Conservation (phyloP, 2,113 vertebrate genomes). For the Sebastes fasciatus region DNA sequence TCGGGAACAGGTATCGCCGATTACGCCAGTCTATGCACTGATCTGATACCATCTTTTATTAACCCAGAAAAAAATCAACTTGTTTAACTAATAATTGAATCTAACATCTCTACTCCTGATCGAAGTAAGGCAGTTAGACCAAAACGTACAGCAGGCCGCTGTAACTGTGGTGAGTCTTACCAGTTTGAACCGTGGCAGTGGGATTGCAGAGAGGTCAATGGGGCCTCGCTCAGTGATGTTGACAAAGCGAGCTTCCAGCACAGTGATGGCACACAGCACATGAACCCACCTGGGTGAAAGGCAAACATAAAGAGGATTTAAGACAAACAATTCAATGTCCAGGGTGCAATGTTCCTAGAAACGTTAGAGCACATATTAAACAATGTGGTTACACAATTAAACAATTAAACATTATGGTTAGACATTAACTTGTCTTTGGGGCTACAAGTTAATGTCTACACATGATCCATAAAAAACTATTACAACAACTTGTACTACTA, state of each 20-base stretch:
- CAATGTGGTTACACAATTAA: neutral
- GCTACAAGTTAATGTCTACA: neutral
- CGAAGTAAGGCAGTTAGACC: neutral
- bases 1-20: too few species aligned
- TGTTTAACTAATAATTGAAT: too few species aligned
- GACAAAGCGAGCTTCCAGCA: constrained; percentile 96
- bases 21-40: too few species aligned
- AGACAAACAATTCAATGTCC: constrained; percentile 42
- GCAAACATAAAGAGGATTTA: constrained; percentile 37
- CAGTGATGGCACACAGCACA: constrained; percentile 95
- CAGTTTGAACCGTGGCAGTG: constrained; percentile 94
- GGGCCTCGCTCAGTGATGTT: constrained; percentile 93
- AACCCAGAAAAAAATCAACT: too few species aligned
- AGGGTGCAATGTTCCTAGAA: neutral
- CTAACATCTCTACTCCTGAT: too few species aligned
- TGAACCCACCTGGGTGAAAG: constrained; percentile 92
- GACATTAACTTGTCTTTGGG: neutral
- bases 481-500: neutral
- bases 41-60: too few species aligned
- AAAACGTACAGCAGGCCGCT: neutral
- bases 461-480: neutral
- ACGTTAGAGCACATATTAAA: neutral
- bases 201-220: constrained; percentile 94
- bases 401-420: neutral
- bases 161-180: constrained; percentile 70